A percentile compares a stretch with the other conserved stretches of the same genome.
Conservation (phyloP, 2,888 invertebrate species). For the Coenonympha glycerion region DNA sequence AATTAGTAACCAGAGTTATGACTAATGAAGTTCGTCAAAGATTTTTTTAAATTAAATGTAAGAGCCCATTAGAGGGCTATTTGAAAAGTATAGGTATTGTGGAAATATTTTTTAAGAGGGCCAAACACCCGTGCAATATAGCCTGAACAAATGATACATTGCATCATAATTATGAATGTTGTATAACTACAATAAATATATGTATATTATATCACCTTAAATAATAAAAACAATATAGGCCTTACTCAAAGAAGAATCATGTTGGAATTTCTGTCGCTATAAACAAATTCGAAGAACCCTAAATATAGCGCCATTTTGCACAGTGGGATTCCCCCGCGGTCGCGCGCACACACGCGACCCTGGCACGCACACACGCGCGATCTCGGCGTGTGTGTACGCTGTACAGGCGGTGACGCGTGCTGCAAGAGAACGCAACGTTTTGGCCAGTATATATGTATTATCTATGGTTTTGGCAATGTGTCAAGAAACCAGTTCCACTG, state of each 20-base stretch:
- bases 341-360: slow-evolving; percentile 23
- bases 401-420: neutral
- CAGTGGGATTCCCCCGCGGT: slow-evolving; percentile 58
- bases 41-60: too few relatives aligned
- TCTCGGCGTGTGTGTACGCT: neutral
- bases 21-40: too few relatives aligned
- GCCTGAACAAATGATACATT: too few relatives aligned
- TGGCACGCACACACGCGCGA: slow-evolving; percentile 7
- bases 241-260: neutral
- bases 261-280: neutral
- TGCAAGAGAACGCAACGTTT: slow-evolving; percentile 2
- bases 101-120: too few relatives aligned
- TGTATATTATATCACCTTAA: neutral
- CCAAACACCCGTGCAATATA: too few relatives aligned
- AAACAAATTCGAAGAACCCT: slow-evolving; percentile 21
- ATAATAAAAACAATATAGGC: neutral
- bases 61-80: too few relatives aligned
- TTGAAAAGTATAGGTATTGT: too few relatives aligned
- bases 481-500: slow-evolving; percentile 12
- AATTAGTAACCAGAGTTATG: too few relatives aligned
- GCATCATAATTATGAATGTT: too few relatives aligned
- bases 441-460: too few relatives aligned
- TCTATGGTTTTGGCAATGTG: slow-evolving; percentile 10
- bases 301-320: slow-evolving; percentile 38
- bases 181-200: neutral